Evolutionary conservation across 2,888 invertebrate genomes (phyloP).

Genomic region (Harpalus rufipes): DNA sequence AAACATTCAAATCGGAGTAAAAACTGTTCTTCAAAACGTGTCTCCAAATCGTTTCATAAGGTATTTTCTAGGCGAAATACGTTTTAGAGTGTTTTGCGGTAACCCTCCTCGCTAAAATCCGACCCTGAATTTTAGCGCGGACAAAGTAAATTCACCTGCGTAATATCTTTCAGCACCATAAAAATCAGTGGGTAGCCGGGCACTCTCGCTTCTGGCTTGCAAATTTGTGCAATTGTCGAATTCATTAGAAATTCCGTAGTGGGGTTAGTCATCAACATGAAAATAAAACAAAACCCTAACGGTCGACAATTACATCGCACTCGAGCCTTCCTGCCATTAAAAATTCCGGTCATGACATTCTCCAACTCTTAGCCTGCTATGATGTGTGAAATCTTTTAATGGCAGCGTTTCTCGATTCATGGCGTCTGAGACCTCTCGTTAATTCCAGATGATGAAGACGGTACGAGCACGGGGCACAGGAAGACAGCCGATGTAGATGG

Average conservation of each 20-base stretch:
- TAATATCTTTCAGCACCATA: too few species aligned
- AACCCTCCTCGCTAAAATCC: too few species aligned
- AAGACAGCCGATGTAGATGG: neutral
- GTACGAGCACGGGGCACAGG: neutral
- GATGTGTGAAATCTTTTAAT: slow-evolving; percentile 63
- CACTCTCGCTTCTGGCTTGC: neutral
- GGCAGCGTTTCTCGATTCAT: slow-evolving; percentile 55
- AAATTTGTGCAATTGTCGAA: neutral
- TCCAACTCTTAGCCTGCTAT: slow-evolving; percentile 7
- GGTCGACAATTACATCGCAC: slow-evolving; percentile 53
- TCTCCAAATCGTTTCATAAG: too few species aligned
- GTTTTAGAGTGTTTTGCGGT: too few species aligned
- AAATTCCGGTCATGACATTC: slow-evolving; percentile 53
- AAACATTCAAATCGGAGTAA: too few species aligned
- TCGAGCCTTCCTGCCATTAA: slow-evolving; percentile 37
- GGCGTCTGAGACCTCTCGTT: slow-evolving; percentile 56
- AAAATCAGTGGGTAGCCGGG: too few species aligned
- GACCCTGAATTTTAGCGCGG: too few species aligned
- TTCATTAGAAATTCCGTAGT: neutral
- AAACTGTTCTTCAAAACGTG: too few species aligned
- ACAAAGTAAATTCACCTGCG: too few species aligned
- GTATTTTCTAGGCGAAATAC: too few species aligned
- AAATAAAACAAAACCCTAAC: slow-evolving; percentile 25
- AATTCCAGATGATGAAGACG: slow-evolving; percentile 62
- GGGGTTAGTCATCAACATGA: neutral